Percentiles rank a stretch among this genome's conserved stretches.
These are phyloP conservation scores for Palloptera scutellata DNA, from an alignment of 2,888 invertebrate genomes.

Conservation along the genomic window DNA sequence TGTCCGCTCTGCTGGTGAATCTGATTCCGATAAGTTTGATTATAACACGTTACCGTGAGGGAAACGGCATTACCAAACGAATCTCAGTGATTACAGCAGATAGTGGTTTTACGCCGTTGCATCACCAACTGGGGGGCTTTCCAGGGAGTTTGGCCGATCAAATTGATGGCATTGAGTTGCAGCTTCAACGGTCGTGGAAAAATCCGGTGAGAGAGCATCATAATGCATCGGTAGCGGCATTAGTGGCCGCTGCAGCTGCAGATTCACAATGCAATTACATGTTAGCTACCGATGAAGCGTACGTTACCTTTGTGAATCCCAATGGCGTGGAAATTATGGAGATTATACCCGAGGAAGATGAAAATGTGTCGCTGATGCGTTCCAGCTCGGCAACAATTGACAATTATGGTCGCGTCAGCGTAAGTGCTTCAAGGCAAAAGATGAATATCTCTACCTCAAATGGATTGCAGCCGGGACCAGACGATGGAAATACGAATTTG, in stretches of 20 bases:
- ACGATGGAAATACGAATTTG: constrained; percentile 39
- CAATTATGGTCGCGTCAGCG: constrained; percentile 51
- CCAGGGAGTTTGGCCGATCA: constrained; percentile 56
- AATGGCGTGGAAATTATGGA: constrained; percentile 64
- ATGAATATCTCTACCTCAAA: constrained; percentile 51
- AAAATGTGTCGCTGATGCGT: constrained; percentile 58
- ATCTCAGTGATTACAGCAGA: constrained; percentile 60
- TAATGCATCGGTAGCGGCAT: constrained; percentile 38
- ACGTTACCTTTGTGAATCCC: constrained; percentile 60
- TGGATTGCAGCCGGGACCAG: constrained; percentile 42
- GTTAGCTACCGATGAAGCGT: constrained; percentile 59
- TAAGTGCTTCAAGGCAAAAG: constrained; percentile 49
- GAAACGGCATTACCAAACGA: constrained; percentile 55
- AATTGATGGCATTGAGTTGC: constrained; percentile 60
- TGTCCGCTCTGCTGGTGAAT: constrained; percentile 61
- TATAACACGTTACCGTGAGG: constrained; percentile 60
- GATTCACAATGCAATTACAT: constrained; percentile 59
- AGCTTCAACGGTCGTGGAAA: constrained; percentile 53
- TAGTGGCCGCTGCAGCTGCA: constrained; percentile 48
- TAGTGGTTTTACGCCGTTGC: constrained; percentile 52
- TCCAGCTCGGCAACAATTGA: constrained; percentile 61
- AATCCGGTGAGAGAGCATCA: constrained; percentile 52
- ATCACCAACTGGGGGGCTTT: constrained; percentile 52
- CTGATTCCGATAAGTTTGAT: constrained; percentile 61
- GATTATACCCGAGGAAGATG: constrained; percentile 63